Evolutionary conservation across 2,113 vertebrate genomes (phyloP), one percentile per base, ranked within the genome.

Genomic region (Nibea coibor): DNA sequence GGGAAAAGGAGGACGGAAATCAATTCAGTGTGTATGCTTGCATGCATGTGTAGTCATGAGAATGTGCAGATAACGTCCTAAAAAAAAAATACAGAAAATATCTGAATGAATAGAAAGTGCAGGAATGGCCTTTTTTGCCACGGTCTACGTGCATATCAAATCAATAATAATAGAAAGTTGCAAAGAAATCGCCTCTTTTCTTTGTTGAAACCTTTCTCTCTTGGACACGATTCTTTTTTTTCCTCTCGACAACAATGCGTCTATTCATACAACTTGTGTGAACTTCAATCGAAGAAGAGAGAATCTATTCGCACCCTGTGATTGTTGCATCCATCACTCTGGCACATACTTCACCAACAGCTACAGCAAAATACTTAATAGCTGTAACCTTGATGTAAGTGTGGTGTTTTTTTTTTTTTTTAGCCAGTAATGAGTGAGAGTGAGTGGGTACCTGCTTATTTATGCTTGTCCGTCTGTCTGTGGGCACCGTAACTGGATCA

Each of bases 261-360:
- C 12, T 22, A 39, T 70, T 74, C 19, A 73, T 10, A 57, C 4
- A 43, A 50, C 65, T 58, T 68, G 20, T 22, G 68, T 72, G 63
- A 74, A 47, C 31, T 69, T 39, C 20, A 75, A 77, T 80, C 80
- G 17, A 16, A 79, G 73, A 71, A 76, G 74, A 45, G 35, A 63
- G 26, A 69, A 45, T 10, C 69, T 31, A 6, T 4, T 50, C 61
- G 59, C 24, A 53, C 31, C 26, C 61, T 66, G 20, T 79, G 16
- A 83, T 78, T 63, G n/a, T 50, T 79, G 65, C 42, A 78, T 84
- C 48, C 70, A 81, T 88, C 82, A 63, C 78, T 20, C 47, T 54
- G 68, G 48, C 65, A 76, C 31, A 59, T 61, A 72, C 35, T 75
- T 86, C 58, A 79, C 58, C 56, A 17, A 43, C 35, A 69, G 67